These are phyloP conservation scores for Glyptemys insculpta DNA, from an alignment of 2,797 vertebrate genomes.

Conservation along the genomic window DNA sequence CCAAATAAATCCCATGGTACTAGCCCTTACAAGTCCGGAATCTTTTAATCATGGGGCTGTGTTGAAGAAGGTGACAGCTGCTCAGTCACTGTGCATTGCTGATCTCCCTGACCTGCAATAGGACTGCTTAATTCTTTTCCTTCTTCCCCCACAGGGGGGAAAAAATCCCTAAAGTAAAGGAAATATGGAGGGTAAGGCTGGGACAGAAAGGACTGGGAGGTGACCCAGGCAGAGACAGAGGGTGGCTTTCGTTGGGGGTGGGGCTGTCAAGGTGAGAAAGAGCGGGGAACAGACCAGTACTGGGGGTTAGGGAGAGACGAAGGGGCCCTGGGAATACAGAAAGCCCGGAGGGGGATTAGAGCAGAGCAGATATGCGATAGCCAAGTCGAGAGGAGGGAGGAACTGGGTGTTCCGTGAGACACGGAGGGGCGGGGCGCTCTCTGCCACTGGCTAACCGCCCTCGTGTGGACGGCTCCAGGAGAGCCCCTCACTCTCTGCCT, in stretches of 20 bases:
- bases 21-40: background rate
- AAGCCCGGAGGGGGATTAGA: background rate
- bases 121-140: background rate
- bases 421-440: background rate
- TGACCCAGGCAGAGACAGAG: background rate
- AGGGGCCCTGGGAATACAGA: background rate
- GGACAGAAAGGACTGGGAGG: background rate
- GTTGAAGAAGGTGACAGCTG: background rate
- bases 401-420: background rate
- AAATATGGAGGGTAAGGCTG: background rate
- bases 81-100: background rate
- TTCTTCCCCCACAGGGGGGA: background rate
- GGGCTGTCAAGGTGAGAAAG: background rate
- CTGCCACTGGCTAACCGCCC: background rate
- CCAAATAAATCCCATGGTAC: background rate
- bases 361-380: background rate
- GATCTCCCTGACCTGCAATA: background rate
- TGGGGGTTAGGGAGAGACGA: background rate
- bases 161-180: background rate
- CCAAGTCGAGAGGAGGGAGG: background rate
- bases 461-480: accelerated
- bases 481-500: background rate
- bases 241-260: background rate
- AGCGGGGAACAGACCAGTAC: background rate
- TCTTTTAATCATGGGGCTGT: background rate